phyloP scores from a whole-genome alignment of 2,797 vertebrate species.

The Xiphophorus birchmanni region DNA sequence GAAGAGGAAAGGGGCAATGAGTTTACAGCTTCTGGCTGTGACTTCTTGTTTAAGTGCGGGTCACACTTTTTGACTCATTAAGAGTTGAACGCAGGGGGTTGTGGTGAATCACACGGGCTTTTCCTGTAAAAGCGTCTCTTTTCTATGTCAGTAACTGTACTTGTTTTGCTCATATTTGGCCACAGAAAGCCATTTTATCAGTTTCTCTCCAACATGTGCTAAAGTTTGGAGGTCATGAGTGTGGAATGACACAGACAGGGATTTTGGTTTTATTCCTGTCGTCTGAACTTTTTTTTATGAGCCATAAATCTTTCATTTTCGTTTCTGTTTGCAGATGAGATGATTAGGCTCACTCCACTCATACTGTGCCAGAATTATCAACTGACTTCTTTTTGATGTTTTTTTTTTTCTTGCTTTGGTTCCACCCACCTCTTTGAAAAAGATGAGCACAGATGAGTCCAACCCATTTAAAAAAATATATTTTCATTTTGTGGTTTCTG shows the following conservation, averaged over 20 bases:
- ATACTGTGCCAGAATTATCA: conserved; percentile 73
- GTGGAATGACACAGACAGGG: conserved; percentile 71
- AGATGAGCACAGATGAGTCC: conserved; percentile 74
- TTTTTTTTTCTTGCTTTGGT: conserved; percentile 28
- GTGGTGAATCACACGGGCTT: conserved; percentile 71
- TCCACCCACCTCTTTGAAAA: conserved; percentile 76
- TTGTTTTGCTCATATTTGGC: conserved; percentile 62
- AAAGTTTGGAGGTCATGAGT: conserved; percentile 68
- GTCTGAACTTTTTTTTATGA: conserved; percentile 76
- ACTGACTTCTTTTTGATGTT: conserved; percentile 73
- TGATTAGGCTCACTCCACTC: conserved; percentile 65
- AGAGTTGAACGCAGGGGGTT: conserved; percentile 65
- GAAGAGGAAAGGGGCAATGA: conserved; percentile 69
- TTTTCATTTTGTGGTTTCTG: conserved; percentile 70
- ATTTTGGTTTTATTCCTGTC: conserved; percentile 67
- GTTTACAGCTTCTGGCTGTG: conserved; percentile 81
- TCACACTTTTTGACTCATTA: conserved; percentile 82
- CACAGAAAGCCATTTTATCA: conserved; percentile 58
- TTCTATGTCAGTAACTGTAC: conserved; percentile 54
- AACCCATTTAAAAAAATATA: conserved; percentile 62
- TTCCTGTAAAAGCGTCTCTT: conserved; percentile 75
- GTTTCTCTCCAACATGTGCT: conserved; percentile 65
- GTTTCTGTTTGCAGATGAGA: conserved; percentile 72
- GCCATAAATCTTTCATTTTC: conserved; percentile 74
- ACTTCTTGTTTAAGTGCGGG: conserved; percentile 81